Evolutionary conservation across 2,113 vertebrate genomes (phyloP), one percentile per base, ranked within the genome.

Genomic region (Megaleporinus macrocephalus): DNA sequence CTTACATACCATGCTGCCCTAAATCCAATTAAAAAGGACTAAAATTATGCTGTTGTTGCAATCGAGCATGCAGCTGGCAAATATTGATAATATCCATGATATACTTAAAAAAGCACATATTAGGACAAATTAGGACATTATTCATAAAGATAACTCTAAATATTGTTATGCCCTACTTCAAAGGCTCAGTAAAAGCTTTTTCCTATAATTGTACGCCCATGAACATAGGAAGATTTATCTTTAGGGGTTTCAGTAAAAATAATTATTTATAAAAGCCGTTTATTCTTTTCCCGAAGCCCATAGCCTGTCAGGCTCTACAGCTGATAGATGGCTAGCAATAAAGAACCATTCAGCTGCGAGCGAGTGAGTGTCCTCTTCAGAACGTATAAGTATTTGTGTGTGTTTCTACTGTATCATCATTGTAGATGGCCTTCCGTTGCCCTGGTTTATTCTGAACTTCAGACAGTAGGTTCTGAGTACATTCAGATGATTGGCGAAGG

Each of bases 401-500:
- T n/a, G n/a, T n/a, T n/a, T n/a, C 61, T 75, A 77, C 33, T 77
- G 81, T 51, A 74, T 76, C 76, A 63, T 77, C 41, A 30, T 76
- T 79, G 83, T 20, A 83, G 61, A 62, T 72, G 65, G 73, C 33
- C 63, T 30, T 26, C 51, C 22, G 71, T 72, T 44, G 63, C 49
- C 9, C 36, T 30, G n/a, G 11, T 33, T 69, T 84, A 30, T 26
- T 76, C 55, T 82, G 71, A 73, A 84, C 69, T 65, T 80, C 71
- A 74, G 63, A 82, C 83, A 70, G 81, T 47, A 71, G 24, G 79
- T 73, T 73, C 51, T 27, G 44, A 85, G 59, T n/a, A n/a, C n/a
- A n/a, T n/a, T n/a, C n/a, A n/a, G n/a, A n/a, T n/a, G n/a, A n/a
- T n/a, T n/a, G n/a, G n/a, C n/a, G 63, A 81, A 77, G 29, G 62